These are phyloP conservation scores for Agriopis aurantiaria DNA, from an alignment of 2,888 invertebrate species.

Conservation along the genomic window DNA sequence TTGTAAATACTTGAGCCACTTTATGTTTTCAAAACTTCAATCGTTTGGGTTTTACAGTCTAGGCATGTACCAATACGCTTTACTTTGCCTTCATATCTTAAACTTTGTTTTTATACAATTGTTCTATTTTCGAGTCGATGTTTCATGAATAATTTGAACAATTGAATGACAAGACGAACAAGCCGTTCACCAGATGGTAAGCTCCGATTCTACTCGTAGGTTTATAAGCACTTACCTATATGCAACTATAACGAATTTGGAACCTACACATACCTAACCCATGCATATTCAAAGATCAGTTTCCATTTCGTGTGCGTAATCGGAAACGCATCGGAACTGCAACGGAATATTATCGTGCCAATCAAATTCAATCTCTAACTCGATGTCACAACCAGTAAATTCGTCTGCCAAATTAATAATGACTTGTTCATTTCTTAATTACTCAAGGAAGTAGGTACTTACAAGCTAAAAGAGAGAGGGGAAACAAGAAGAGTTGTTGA, in stretches of 20 bases:
- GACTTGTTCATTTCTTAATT: conserved; percentile 77
- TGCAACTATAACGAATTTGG: background rate
- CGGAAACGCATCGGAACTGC: conserved; percentile 71
- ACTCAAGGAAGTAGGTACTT: conserved; percentile 71
- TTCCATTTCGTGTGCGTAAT: conserved; percentile 83
- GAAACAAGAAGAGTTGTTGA: conserved; percentile 52
- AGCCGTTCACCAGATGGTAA: no score
- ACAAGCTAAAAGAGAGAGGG: conserved; percentile 62
- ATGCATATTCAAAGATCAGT: conserved; percentile 84
- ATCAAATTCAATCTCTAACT: conserved; percentile 64
- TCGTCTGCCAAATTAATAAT: conserved; percentile 55
- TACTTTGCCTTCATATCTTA: no score
- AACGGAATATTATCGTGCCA: conserved; percentile 49
- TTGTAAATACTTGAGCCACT: conserved; percentile 47
- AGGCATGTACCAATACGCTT: no score
- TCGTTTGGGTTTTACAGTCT: conserved; percentile 43
- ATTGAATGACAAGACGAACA: no score
- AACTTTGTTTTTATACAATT: no score
- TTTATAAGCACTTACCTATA: conserved; percentile 30
- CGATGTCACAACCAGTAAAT: conserved; percentile 48
- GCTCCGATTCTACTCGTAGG: conserved; percentile 14
- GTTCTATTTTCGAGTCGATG: no score
- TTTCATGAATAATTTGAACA: no score
- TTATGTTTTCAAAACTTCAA: conserved; percentile 49
- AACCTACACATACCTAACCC: conserved; percentile 30